These are phyloP conservation scores for Aporophyla nigra DNA, from an alignment of 2,888 invertebrate species.

Conservation along the genomic window DNA sequence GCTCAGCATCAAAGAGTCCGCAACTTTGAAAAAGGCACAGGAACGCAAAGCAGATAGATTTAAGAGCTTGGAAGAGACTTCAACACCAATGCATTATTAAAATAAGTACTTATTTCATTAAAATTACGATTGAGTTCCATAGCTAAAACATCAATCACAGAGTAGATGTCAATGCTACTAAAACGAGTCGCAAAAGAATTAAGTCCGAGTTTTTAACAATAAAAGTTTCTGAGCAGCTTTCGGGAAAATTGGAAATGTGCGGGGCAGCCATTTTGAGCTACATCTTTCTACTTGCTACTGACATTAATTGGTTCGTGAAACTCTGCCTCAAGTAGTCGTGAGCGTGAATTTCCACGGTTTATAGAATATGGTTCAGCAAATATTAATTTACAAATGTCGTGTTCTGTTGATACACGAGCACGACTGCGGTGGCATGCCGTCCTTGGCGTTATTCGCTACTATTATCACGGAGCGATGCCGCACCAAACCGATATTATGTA, in stretches of 20 bases:
- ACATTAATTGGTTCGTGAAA: conserved; percentile 12
- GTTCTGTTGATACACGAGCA: conserved; percentile 39
- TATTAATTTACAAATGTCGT: conserved; percentile 58
- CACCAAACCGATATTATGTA: conserved; percentile 9
- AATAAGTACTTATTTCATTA: conserved; percentile 13
- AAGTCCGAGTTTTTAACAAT: neutral
- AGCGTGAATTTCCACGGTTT: conserved; percentile 29
- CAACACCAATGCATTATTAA: neutral
- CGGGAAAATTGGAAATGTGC: too few species aligned
- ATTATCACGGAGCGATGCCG: conserved; percentile 15
- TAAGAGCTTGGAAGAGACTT: neutral
- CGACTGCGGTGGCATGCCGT: conserved; percentile 29
- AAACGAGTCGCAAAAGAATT: neutral
- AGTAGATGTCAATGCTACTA: neutral
- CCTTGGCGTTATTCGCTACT: conserved; percentile 43
- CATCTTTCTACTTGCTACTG: conserved; percentile 12
- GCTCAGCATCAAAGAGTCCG: neutral
- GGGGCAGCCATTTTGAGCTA: neutral
- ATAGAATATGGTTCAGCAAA: conserved; percentile 39
- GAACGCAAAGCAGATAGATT: neutral
- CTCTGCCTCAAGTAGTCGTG: conserved; percentile 7
- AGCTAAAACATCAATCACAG: neutral
- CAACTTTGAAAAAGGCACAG: neutral
- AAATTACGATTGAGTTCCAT: neutral
- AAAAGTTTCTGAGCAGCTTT: neutral